phyloP scores from a whole-genome alignment of 37 sponge, comb jelly and placozoan genomes.

The Cliona cf. orientalis region DNA sequence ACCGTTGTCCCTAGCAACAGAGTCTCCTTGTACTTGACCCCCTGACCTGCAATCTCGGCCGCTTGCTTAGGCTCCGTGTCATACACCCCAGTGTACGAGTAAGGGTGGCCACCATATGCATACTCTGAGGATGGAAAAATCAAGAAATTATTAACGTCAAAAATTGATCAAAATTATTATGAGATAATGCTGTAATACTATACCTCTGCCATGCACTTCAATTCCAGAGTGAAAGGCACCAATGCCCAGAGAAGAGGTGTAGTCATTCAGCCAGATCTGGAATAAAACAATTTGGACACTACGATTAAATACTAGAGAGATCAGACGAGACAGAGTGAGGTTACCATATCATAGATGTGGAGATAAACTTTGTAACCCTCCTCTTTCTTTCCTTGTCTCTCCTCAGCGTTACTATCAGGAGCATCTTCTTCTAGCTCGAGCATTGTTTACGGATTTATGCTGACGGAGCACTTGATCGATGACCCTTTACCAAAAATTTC shows the following conservation, averaged over 20 bases:
- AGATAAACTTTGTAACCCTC: constrained; percentile 27
- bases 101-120: constrained; percentile 60
- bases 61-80: constrained; percentile 36
- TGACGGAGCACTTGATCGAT: neutral
- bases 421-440: too few relatives aligned
- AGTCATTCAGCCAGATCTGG: constrained; percentile 26
- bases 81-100: constrained; percentile 56
- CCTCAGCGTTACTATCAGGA: too few relatives aligned
- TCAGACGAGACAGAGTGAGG: neutral
- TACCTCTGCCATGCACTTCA: constrained; percentile 51
- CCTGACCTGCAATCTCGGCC: constrained; percentile 19
- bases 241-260: constrained; percentile 32
- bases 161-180: neutral
- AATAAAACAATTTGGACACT: neutral
- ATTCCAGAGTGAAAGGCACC: constrained; percentile 63
- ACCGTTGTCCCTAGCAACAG: constrained; percentile 29
- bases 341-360: constrained; percentile 61
- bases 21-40: constrained; percentile 31
- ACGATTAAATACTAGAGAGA: neutral
- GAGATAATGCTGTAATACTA: neutral
- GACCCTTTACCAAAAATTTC: too few relatives aligned
- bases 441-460: neutral
- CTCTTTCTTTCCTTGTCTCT: neutral
- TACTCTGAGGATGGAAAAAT: constrained; percentile 42
- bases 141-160: too few relatives aligned